phyloP scores from a whole-genome alignment of 2,888 invertebrate species.

The Chaetogeoica ovagalla region DNA sequence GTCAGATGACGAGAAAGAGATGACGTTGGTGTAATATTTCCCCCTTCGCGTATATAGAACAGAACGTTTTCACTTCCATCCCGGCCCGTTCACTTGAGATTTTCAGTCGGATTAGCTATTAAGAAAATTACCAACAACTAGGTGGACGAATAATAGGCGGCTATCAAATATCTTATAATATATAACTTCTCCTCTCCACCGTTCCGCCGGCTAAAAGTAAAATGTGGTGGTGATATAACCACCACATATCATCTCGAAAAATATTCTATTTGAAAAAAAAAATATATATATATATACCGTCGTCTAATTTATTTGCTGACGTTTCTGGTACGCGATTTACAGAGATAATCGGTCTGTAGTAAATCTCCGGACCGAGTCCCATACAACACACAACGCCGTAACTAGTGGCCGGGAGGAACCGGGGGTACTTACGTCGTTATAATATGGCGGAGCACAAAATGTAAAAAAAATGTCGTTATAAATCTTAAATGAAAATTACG shows the following conservation, averaged over 20 bases:
- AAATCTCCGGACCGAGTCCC: neutral
- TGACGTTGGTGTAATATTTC: conserved; percentile 8
- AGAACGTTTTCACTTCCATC: conserved; percentile 17
- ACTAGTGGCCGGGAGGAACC: too few relatives aligned
- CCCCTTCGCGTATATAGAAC: neutral
- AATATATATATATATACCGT: too few relatives aligned
- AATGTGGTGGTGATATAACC: conserved; percentile 6
- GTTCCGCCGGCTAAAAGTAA: neutral
- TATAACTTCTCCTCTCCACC: neutral
- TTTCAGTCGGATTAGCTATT: conserved; percentile 11
- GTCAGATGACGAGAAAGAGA: neutral
- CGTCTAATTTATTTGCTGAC: conserved; percentile 13
- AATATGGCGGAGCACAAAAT: too few relatives aligned
- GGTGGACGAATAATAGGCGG: conserved; percentile 29
- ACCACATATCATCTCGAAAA: conserved; percentile 8
- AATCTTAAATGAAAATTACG: too few relatives aligned
- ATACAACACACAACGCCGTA: neutral
- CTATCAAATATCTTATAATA: conserved; percentile 35
- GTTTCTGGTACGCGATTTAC: conserved; percentile 15
- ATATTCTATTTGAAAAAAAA: conserved; percentile 31
- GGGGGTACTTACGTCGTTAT: too few relatives aligned
- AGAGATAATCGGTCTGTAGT: conserved; percentile 23
- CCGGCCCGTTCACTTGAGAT: neutral
- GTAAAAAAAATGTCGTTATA: too few relatives aligned
- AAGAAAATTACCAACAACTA: conserved; percentile 39